These are phyloP conservation scores for Galleria mellonella DNA, from an alignment of 1,140 invertebrate species.

Conservation along the genomic window DNA sequence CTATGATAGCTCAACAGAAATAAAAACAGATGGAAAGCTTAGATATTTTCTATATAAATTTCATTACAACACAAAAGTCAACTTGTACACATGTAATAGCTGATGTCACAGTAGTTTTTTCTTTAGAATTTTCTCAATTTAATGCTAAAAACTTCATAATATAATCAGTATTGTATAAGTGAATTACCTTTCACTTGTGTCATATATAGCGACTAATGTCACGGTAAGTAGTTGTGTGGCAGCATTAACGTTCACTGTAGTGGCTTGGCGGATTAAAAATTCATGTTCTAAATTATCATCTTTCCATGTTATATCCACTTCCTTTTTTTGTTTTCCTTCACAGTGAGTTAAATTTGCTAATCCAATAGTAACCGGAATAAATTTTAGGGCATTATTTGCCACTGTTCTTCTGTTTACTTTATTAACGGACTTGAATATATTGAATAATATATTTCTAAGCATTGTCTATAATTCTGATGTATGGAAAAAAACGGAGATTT, in stretches of 20 bases:
- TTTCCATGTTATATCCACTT: constrained; percentile 22
- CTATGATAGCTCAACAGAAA: too few species aligned
- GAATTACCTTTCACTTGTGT: constrained; percentile 64
- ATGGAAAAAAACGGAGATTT: neutral
- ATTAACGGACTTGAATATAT: constrained; percentile 23
- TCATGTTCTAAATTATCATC: constrained; percentile 55
- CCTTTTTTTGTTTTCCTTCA: constrained; percentile 24
- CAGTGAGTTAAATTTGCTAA: constrained; percentile 33
- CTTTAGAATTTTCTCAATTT: too few species aligned
- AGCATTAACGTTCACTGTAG: constrained; percentile 66
- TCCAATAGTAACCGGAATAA: constrained; percentile 35
- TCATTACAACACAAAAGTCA: too few species aligned
- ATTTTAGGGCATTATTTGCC: constrained; percentile 24
- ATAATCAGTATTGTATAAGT: constrained; percentile 1
- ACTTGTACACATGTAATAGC: too few species aligned
- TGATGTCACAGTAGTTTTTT: too few species aligned
- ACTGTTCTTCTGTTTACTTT: constrained; percentile 20
- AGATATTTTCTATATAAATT: too few species aligned
- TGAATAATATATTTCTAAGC: constrained; percentile 37
- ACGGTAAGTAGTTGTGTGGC: constrained; percentile 68
- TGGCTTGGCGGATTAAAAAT: constrained; percentile 67
- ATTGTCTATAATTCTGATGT: constrained; percentile 14
- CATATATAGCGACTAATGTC: constrained; percentile 66
- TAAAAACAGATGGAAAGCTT: too few species aligned
- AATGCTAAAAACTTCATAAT: too few species aligned